phyloP scores from a whole-genome alignment of 2,888 invertebrate genomes.

The Drosophila leonis region DNA sequence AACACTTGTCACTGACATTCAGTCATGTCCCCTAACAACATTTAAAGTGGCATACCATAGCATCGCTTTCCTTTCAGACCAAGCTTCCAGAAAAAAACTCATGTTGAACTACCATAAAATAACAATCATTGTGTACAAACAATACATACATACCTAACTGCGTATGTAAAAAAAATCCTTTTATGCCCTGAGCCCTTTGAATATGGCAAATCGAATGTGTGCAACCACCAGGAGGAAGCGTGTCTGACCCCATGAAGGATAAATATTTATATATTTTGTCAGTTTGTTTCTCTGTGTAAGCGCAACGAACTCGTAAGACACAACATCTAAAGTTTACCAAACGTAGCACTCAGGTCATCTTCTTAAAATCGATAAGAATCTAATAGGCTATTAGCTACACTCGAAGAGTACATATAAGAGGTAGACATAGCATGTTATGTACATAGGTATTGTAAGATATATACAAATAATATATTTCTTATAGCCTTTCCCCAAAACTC shows the following conservation, averaged over 20 bases:
- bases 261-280: background rate
- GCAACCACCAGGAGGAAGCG: background rate
- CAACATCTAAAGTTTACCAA: no score
- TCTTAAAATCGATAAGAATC: no score
- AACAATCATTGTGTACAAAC: background rate
- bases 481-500: background rate
- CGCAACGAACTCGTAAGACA: no score
- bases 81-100: constrained; percentile 12
- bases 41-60: constrained; percentile 26
- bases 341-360: no score
- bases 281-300: background rate
- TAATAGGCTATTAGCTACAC: no score
- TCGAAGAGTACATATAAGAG: background rate
- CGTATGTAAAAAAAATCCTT: background rate
- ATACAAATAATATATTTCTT: background rate
- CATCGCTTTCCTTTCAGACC: background rate
- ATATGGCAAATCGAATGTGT: no score
- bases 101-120: constrained; percentile 24
- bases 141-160: background rate
- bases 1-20: constrained; percentile 58
- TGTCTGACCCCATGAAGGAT: background rate
- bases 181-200: background rate
- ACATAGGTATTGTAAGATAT: background rate
- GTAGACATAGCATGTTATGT: background rate
- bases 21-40: constrained; percentile 30